phyloP scores from a whole-genome alignment of 2,888 invertebrate species.

The Ramazzottius varieornatus region DNA sequence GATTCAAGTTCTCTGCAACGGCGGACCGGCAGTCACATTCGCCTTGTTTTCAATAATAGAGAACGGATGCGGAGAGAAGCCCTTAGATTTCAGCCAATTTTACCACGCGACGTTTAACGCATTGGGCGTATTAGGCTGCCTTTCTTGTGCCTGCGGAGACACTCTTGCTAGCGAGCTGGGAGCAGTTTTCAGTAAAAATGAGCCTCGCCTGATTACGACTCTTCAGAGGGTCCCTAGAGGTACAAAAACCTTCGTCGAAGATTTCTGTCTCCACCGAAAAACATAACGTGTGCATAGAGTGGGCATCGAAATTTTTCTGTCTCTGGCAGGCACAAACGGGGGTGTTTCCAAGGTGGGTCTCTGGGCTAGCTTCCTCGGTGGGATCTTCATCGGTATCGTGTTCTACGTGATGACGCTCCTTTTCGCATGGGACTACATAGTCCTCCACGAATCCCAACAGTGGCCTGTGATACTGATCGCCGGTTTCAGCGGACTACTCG shows the following conservation, averaged over 20 bases:
- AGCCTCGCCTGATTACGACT: constrained; percentile 47
- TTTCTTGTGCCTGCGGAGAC: constrained; percentile 58
- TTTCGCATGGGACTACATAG: constrained; percentile 9
- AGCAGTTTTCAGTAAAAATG: constrained; percentile 36
- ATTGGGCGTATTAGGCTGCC: constrained; percentile 43
- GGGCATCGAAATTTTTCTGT: too few relatives aligned
- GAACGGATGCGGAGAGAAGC: constrained; percentile 45
- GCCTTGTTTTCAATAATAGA: constrained; percentile 50
- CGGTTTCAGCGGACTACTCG: constrained; percentile 43
- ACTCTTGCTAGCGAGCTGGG: constrained; percentile 75
- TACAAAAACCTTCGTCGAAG: constrained; percentile 15
- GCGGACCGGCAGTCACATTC: constrained; percentile 54
- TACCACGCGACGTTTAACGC: constrained; percentile 50
- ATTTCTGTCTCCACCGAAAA: too few relatives aligned
- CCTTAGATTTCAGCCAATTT: constrained; percentile 44
- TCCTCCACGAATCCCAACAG: constrained; percentile 26
- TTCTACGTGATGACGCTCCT: constrained; percentile 32
- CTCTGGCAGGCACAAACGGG: constrained; percentile 60
- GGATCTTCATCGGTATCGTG: constrained; percentile 39
- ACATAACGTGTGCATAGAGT: too few relatives aligned
- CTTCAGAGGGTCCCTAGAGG: constrained; percentile 45
- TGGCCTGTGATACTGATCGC: constrained; percentile 50
- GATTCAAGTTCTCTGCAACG: constrained; percentile 67
- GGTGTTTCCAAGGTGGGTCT: constrained; percentile 38
- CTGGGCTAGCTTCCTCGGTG: constrained; percentile 36